Base-by-base conservation (phyloP, 2,888 invertebrate species). In the Caenorhabditis sinica region DNA sequence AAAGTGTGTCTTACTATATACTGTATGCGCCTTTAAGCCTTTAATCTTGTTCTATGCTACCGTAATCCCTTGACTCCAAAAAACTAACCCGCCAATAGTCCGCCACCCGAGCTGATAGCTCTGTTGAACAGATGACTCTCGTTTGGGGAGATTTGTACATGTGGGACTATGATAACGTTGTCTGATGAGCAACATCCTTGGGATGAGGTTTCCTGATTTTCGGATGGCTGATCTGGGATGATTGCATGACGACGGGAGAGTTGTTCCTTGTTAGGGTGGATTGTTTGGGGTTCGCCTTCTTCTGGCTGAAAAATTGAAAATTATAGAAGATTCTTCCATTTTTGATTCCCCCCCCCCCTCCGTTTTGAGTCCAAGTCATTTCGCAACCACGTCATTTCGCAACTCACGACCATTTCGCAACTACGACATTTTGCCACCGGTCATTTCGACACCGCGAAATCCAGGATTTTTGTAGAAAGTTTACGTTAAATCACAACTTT, bases 101-200 rank as follows among this genome's bases (percentile, higher is more conserved):
- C 91, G 25, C 92, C 91, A 9, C 92, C 92, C n/a, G 89, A 88
- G 45, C 86, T 88, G 68, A 93, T 91, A 9, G 92, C 93, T 40
- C 92, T 82, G 75, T 93, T 92, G 90, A 89, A 91, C 20, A 91
- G 82, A 75, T 92, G 90, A 33, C 88, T 86, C 66, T 92, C 92
- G 73, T 92, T 90, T 4, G 91, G 87, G 2, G 90, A 87, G 33
- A 92, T 91, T 76, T 92, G 91, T 4, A 92, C 90, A 76, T 92
- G 92, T 6, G 92, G 92, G 17, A 92, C 92, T 30, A 92, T 92
- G 69, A 92, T 92, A 43, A 92, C 92, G 63, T 92, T 92, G 84
- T 92, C 91, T 13, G 88, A 85, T 11, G 87, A 86, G 74, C 88
- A 87, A 28, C 89, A 89, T 43, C 89, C 85, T 63, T 87, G 82